These are phyloP conservation scores for Spilarctia lutea DNA, from an alignment of 2,888 invertebrate species.

Conservation along the genomic window DNA sequence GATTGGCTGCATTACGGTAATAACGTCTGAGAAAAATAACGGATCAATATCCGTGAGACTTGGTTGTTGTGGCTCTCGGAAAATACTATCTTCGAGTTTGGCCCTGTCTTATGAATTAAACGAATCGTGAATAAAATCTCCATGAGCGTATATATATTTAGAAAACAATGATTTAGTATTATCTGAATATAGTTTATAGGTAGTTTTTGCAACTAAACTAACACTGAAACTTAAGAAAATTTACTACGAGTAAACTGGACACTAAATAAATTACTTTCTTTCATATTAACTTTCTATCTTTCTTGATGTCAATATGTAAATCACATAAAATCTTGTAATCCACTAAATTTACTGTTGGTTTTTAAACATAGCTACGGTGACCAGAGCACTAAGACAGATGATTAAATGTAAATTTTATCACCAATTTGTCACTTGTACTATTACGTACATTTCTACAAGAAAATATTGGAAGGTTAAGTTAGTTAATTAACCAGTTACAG, in stretches of 20 bases:
- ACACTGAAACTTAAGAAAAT: neutral
- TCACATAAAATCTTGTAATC: neutral
- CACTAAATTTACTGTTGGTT: neutral
- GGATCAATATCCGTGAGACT: constrained; percentile 72
- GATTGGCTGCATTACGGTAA: constrained; percentile 76
- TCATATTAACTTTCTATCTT: too few species aligned
- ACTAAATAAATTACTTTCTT: too few species aligned
- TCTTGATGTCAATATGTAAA: neutral
- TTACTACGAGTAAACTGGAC: neutral
- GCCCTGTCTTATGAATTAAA: neutral
- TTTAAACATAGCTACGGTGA: neutral
- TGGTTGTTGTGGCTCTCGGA: constrained; percentile 53
- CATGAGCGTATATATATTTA: too few species aligned
- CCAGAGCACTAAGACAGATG: neutral
- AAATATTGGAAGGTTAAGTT: too few species aligned
- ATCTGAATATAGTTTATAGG: neutral
- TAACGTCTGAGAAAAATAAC: constrained; percentile 74
- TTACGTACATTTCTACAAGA: too few species aligned
- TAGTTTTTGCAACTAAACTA: neutral
- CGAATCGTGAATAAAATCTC: neutral
- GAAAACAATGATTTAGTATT: neutral
- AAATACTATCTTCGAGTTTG: constrained; percentile 30
- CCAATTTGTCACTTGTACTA: too few species aligned
- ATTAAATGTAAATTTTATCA: too few species aligned
- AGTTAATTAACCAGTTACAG: too few species aligned